Conservation (phyloP, 2,797 vertebrate species). For the Danio kyathit region DNA sequence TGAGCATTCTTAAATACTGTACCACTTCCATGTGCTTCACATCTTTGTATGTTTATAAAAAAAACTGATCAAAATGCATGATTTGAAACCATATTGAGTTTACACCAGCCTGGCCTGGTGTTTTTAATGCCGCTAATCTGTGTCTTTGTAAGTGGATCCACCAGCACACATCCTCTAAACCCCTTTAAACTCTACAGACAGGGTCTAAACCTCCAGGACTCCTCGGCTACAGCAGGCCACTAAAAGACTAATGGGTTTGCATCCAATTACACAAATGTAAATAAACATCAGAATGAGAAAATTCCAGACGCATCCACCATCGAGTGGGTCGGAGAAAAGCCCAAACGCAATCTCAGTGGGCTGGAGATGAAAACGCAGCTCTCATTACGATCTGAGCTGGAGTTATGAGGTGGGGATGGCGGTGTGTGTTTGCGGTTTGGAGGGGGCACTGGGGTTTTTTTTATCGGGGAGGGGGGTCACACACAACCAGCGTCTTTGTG, state of each 20-base stretch:
- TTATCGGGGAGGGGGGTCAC: constrained; percentile 68
- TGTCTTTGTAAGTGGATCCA: constrained; percentile 76
- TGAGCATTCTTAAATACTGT: no score
- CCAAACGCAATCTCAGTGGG: constrained; percentile 36
- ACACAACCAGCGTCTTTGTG: constrained; percentile 86
- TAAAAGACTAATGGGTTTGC: constrained; percentile 47
- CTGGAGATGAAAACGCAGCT: constrained; percentile 29
- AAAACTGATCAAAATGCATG: no score
- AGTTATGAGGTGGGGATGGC: constrained; percentile 44
- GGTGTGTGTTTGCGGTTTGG: constrained; percentile 35
- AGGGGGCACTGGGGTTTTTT: constrained; percentile 58
- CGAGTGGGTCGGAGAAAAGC: constrained; percentile 43
- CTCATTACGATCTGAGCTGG: constrained; percentile 32
- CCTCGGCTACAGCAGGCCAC: constrained; percentile 63
- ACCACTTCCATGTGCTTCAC: no score
- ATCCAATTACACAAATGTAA: constrained; percentile 54
- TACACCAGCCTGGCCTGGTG: constrained; percentile 59
- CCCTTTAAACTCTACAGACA: constrained; percentile 73
- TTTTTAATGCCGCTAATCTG: constrained; percentile 75
- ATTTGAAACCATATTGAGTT: constrained; percentile 53
- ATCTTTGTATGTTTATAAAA: no score
- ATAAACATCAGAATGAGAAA: constrained; percentile 52
- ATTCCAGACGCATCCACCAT: constrained; percentile 38
- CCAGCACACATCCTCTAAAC: constrained; percentile 73
- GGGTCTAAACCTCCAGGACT: constrained; percentile 67